phyloP scores from a whole-genome alignment of 2,113 vertebrate species.

The Rhipidura dahli region DNA sequence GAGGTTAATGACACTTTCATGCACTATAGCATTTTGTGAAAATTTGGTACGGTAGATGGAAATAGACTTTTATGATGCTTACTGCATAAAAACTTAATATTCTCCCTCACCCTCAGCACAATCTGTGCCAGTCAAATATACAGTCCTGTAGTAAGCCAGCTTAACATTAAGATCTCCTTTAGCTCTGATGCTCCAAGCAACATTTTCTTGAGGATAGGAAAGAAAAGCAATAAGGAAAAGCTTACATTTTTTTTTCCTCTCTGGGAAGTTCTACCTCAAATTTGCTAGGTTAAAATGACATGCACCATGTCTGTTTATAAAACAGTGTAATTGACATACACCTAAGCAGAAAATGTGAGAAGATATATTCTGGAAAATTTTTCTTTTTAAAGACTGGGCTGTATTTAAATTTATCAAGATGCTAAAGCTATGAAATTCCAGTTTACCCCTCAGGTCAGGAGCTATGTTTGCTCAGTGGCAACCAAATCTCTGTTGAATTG shows the following conservation, averaged over 20 bases:
- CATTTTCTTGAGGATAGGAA: not conserved
- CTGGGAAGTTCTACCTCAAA: not conserved
- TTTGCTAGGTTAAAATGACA: not conserved
- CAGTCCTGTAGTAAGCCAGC: not conserved
- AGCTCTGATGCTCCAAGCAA: not conserved
- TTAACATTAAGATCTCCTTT: not conserved
- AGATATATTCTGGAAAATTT: not conserved
- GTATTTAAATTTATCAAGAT: not conserved
- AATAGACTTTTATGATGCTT: not conserved
- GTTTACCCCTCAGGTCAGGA: not conserved
- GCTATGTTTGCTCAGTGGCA: not conserved
- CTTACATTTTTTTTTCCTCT: not conserved
- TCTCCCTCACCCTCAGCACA: not conserved
- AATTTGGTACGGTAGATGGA: not conserved
- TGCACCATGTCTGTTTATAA: not conserved
- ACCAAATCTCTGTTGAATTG: slow-evolving; percentile 10
- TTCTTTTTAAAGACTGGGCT: not conserved
- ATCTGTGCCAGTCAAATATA: not conserved
- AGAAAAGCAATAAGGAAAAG: not conserved
- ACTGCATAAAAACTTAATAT: not conserved
- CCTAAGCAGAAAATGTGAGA: not conserved
- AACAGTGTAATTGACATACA: not conserved
- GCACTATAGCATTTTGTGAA: not conserved
- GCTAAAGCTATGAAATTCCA: not conserved
- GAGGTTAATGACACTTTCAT: not conserved